Conservation (phyloP, 2,888 invertebrate genomes). For the Cenopis cana region DNA sequence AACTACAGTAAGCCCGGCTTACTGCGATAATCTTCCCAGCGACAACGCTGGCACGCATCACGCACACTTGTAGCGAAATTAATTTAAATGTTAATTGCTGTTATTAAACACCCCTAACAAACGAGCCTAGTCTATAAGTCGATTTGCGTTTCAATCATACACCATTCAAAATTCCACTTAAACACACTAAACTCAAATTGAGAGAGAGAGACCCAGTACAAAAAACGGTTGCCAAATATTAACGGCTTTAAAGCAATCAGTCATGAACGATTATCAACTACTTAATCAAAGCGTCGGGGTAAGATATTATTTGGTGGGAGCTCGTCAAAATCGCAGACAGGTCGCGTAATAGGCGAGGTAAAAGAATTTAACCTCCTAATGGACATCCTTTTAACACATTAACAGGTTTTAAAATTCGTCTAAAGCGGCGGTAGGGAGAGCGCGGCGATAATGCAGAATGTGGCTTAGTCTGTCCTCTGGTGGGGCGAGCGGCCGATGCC, state of each 20-base stretch:
- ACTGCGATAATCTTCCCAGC: constrained; percentile 67
- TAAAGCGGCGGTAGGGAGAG: constrained; percentile 52
- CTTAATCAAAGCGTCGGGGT: constrained; percentile 41
- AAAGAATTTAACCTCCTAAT: constrained; percentile 70
- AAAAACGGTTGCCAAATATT: constrained; percentile 17
- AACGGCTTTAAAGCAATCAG: constrained; percentile 36
- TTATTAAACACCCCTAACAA: constrained; percentile 35
- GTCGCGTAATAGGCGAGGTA: constrained; percentile 60
- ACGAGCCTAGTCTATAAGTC: constrained; percentile 39
- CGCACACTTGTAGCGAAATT: constrained; percentile 49
- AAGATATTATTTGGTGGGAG: constrained; percentile 41
- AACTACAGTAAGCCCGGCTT: constrained; percentile 70
- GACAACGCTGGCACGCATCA: constrained; percentile 67
- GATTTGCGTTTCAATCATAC: constrained; percentile 31
- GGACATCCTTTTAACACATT: constrained; percentile 73
- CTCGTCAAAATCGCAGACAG: constrained; percentile 46
- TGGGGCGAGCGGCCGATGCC: constrained; percentile 5
- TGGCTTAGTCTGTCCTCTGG: constrained; percentile 40
- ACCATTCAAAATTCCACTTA: background rate
- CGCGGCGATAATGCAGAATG: constrained; percentile 50
- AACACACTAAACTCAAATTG: background rate
- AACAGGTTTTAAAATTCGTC: constrained; percentile 69
- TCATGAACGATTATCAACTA: constrained; percentile 43
- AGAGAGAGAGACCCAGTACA: background rate
- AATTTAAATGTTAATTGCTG: constrained; percentile 48